Base-by-base conservation (phyloP, 1,140 invertebrate genomes). In the Chlorops oryzae region DNA sequence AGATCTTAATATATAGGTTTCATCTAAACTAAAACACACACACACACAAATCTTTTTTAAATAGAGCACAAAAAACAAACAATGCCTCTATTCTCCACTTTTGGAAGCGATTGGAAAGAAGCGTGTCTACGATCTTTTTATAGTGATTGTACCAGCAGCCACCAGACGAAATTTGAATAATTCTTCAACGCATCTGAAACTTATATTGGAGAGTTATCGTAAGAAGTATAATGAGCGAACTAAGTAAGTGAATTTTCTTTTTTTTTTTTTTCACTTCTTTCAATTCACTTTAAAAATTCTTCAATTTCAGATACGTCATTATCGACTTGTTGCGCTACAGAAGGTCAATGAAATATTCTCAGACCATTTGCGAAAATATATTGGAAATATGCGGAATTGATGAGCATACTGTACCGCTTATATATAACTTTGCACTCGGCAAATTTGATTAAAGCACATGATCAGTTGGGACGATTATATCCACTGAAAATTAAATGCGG, bases 371-470 rank as follows among this genome's bases (percentile, higher is more conserved):
- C 9, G 63, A 70, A 47, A 58, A 70, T 42, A 59, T 70, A 32
- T 51, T 70, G 44, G 66, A 70, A 52, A 23, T 70, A 47, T 70
- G 66, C 50, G 61, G 66, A 43, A 35, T 70, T 40, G 56, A 56
- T 13, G 55, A 65, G 34, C 45, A 63, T 15, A 65, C 64, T 24
- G 47, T 64, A 3, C 43, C 47, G 7, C n/a, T 70, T n/a, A 67
- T 70, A 22, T 53, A 56, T 7, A 61, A 59, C 18, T 70, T 70
- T 41, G 62, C 61, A 0, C 45, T 46, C 21, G 51, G 43, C 13
- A 60, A 56, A 34, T 70, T 70, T 43, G 47, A 55, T 21, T 67
- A 62, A 47, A 47, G 12, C 12, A 35, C 17, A 39, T 12, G 12
- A 28, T 17, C 23, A 41, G 17, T 13, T n/a, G n/a, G n/a, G n/a